These are phyloP conservation scores for Sebastolobus altivelis DNA, from an alignment of 2,797 vertebrate species.

Conservation along the genomic window DNA sequence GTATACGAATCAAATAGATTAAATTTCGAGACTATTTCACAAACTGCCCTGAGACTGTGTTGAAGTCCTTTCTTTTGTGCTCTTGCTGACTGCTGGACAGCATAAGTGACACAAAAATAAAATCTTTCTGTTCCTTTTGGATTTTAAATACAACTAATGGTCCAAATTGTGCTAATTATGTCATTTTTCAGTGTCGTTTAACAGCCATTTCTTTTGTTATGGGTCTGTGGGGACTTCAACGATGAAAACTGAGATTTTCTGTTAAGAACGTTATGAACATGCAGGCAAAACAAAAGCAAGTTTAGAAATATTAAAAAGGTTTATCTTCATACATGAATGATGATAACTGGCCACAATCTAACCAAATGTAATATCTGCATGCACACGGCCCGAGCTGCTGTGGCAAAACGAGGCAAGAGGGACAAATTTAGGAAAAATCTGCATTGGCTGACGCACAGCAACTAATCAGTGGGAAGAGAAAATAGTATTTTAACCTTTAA, in stretches of 20 bases:
- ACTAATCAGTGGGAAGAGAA: neutral
- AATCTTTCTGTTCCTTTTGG: neutral
- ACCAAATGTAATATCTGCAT: neutral
- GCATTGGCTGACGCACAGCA: neutral
- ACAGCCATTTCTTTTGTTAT: neutral
- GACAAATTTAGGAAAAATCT: neutral
- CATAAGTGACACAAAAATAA: neutral
- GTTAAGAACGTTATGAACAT: neutral
- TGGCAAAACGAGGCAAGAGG: constrained; percentile 1
- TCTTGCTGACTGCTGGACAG: neutral
- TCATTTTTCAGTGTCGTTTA: neutral
- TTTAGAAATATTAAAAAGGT: constrained; percentile 32
- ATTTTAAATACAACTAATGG: neutral
- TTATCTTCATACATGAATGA: constrained; percentile 25
- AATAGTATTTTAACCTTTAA: neutral
- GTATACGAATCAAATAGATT: too few species aligned
- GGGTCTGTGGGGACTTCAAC: neutral
- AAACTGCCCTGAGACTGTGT: too few species aligned
- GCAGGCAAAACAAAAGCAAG: neutral
- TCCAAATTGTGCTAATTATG: neutral
- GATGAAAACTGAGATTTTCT: neutral
- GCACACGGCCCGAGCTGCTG: neutral
- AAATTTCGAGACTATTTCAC: too few species aligned
- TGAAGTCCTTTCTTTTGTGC: neutral
- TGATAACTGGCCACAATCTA: neutral